Base-by-base conservation (phyloP, 2,113 vertebrate species). In the Apteryx mantelli region DNA sequence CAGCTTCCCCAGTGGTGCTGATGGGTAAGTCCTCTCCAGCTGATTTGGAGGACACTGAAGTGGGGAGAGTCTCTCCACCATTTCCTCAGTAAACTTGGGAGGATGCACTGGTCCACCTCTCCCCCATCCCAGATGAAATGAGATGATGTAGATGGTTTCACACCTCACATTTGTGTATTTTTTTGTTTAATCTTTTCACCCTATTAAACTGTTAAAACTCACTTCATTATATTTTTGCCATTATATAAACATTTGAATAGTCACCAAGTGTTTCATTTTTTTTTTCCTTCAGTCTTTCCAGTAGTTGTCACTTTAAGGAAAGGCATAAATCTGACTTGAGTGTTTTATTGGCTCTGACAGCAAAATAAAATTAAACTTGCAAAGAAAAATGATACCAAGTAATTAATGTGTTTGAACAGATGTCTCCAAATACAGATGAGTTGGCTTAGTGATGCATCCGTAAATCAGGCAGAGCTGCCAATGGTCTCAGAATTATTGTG, bases 291-390 rank as follows among this genome's bases (percentile, higher is more conserved):
- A 52, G 18, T 71, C n/a, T 73, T 79, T 65, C 48, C 5, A 34
- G 6, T 73, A 32, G 28, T 5, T 82, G 11, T 65, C 28, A 14
- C 56, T 91, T 90, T 68, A 53, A 86, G 30, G 53, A 82, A 79
- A 82, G 19, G 16, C 80, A 44, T 86, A 69, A 92, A 76, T 89
- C 10, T 24, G 53, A 2, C 15, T 44, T 74, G 5, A 11, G 5
- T 52, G 48, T 93, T 78, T 80, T 40, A 44, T 56, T 38, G 15
- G 6, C 26, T 46, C 3, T 80, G 22, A 63, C 8, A 78, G 25
- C 9, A 74, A 90, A 94, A 93, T 44, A 77, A 85, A 93, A 89
- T 79, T 73, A 60, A 91, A 86, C 9, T 73, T 66, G n/a, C 18
- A 53, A 74, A 74, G 76, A 64, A 65, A 70, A 61, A 40, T 53